Percentiles rank a stretch among this genome's conserved stretches.
Evolutionary conservation across 1,140 invertebrate genomes (phyloP).

Genomic region (Drosophila tani): DNA sequence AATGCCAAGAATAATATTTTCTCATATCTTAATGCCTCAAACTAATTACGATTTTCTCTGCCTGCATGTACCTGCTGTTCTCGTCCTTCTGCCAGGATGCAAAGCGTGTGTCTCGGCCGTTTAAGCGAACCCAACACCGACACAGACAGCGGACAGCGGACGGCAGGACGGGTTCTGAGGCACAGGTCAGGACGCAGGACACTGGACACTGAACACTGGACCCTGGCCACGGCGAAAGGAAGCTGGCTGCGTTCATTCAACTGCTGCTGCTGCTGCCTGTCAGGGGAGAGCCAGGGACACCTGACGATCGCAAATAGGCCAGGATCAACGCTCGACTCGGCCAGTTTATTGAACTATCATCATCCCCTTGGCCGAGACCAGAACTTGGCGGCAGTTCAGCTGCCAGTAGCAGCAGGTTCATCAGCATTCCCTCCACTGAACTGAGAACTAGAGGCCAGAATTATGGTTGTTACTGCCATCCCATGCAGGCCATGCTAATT

Average conservation of each 20-base stretch:
- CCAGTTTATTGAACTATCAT: slow-evolving; percentile 75
- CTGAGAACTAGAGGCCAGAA: slow-evolving; percentile 5
- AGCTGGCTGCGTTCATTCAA: slow-evolving; percentile 54
- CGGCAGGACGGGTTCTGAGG: slow-evolving; percentile 21
- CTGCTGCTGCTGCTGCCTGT: slow-evolving; percentile 28
- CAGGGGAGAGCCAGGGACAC: slow-evolving; percentile 32
- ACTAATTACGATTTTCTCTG: background rate
- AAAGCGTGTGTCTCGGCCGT: slow-evolving; percentile 65
- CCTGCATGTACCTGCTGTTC: slow-evolving; percentile 26
- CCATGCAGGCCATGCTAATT: background rate
- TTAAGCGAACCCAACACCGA: slow-evolving; percentile 37
- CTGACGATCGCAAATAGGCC: slow-evolving; percentile 46
- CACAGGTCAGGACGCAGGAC: slow-evolving; percentile 32
- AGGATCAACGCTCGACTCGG: slow-evolving; percentile 63
- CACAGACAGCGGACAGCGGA: background rate
- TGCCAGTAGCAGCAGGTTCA: slow-evolving; percentile 38
- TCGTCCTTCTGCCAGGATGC: slow-evolving; percentile 67
- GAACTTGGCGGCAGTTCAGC: slow-evolving; percentile 25
- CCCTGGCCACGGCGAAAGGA: slow-evolving; percentile 22
- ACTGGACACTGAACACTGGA: background rate
- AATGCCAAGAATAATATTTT: no score
- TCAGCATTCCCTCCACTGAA: slow-evolving; percentile 2
- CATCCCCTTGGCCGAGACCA: slow-evolving; percentile 13
- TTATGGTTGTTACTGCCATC: background rate
- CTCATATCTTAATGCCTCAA: no score